Percentiles rank a stretch among this genome's conserved stretches.
Evolutionary conservation across 2,797 vertebrate genomes (phyloP).

Genomic region (Bucorvus abyssinicus): DNA sequence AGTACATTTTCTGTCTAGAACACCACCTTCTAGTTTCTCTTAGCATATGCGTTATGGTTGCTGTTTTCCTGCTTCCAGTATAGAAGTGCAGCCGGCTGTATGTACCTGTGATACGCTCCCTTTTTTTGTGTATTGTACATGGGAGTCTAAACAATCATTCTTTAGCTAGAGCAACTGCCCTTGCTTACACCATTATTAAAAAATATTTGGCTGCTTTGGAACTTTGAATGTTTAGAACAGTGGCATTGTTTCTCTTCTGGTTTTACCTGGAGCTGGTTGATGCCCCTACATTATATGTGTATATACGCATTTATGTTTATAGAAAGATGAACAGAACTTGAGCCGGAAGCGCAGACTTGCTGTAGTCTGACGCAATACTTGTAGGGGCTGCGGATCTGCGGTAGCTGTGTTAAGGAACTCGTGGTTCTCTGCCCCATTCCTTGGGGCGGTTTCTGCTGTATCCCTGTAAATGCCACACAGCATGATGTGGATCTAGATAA

Average conservation of each 20-base stretch:
- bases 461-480: background rate
- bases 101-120: background rate
- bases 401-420: background rate
- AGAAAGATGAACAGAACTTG: background rate
- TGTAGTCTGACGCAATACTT: background rate
- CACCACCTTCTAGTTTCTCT: slow-evolving; percentile 30
- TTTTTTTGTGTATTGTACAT: background rate
- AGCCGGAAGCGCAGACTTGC: background rate
- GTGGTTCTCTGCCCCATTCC: background rate
- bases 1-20: slow-evolving; percentile 49
- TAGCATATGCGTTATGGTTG: slow-evolving; percentile 2
- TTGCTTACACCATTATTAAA: background rate
- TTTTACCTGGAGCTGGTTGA: background rate
- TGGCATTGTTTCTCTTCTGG: background rate
- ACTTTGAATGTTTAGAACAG: background rate
- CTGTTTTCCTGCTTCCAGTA: background rate
- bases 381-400: background rate
- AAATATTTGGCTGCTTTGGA: background rate
- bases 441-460: background rate
- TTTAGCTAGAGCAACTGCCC: background rate
- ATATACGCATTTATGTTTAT: background rate
- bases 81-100: background rate
- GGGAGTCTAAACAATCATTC: background rate
- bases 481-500: background rate
- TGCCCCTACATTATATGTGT: no score